Percentiles rank a stretch among this genome's conserved stretches.
Conservation (phyloP, 2,113 vertebrate genomes). For the Regulus satrapa region DNA sequence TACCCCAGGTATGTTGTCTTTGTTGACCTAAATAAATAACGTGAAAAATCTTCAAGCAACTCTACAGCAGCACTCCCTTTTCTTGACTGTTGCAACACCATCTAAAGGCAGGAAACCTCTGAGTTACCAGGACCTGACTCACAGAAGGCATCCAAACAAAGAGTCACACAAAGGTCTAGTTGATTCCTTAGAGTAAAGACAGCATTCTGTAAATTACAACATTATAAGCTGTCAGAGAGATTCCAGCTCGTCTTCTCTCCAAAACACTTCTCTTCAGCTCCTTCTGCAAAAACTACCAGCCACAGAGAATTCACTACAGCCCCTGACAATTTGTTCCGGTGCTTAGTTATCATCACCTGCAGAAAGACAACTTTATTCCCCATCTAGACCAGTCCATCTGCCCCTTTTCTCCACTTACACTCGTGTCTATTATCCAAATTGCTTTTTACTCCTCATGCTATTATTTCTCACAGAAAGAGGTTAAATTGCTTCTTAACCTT, state of each 20-base stretch:
- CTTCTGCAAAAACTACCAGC: not conserved
- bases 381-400: not conserved
- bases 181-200: not conserved
- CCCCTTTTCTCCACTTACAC: not conserved
- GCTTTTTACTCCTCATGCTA: not conserved
- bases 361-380: not conserved
- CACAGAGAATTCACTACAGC: not conserved
- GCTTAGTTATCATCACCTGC: not conserved
- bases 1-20: not conserved
- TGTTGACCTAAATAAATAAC: not conserved
- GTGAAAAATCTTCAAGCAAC: not conserved
- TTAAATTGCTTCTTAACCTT: conserved; percentile 10
- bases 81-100: not conserved
- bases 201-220: not conserved
- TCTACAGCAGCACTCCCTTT: not conserved
- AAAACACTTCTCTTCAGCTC: not conserved
- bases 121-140: not conserved
- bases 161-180: not conserved
- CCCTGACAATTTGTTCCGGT: not conserved
- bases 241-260: not conserved
- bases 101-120: not conserved
- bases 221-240: not conserved
- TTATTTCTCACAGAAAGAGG: not conserved
- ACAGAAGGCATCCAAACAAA: not conserved
- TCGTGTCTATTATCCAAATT: not conserved